Conservation (phyloP, 2,797 vertebrate genomes). For the Austrolebias charrua region DNA sequence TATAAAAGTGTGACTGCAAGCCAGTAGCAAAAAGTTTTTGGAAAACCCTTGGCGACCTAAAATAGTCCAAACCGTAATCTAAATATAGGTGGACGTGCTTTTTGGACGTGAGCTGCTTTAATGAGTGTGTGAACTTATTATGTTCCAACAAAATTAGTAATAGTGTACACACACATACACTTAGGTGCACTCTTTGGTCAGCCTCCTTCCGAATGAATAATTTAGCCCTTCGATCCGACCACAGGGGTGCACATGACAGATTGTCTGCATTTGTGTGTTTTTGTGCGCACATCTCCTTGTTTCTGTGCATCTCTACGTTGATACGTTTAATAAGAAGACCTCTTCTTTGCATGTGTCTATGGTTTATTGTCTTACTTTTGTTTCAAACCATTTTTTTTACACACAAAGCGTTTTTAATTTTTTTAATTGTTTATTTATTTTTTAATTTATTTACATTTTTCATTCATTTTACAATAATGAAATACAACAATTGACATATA, state of each 20-base stretch:
- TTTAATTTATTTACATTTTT: no score
- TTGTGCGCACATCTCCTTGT: background rate
- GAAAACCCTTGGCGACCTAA: no score
- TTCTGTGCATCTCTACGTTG: constrained; percentile 7
- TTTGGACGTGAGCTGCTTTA: background rate
- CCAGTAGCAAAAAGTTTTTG: constrained; percentile 20
- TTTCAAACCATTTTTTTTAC: no score
- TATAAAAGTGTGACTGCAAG: no score
- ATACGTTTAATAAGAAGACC: constrained; percentile 10
- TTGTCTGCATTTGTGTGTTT: constrained; percentile 8
- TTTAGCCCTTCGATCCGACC: constrained; percentile 69
- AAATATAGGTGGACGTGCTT: background rate
- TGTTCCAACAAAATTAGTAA: constrained; percentile 16
- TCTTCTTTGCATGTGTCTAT: constrained; percentile 20
- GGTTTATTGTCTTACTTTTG: no score
- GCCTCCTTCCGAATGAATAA: constrained; percentile 68
- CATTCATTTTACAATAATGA: no score
- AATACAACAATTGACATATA: no score
- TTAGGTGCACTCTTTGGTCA: constrained; percentile 36
- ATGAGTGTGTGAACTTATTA: constrained; percentile 8
- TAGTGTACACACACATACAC: constrained; percentile 1
- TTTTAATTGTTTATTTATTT: no score
- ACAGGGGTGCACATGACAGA: constrained; percentile 38
- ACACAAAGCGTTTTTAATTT: background rate
- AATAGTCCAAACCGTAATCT: background rate